Evolutionary conservation across 2,888 invertebrate genomes (phyloP).

Genomic region (Trissolcus japonicus): DNA sequence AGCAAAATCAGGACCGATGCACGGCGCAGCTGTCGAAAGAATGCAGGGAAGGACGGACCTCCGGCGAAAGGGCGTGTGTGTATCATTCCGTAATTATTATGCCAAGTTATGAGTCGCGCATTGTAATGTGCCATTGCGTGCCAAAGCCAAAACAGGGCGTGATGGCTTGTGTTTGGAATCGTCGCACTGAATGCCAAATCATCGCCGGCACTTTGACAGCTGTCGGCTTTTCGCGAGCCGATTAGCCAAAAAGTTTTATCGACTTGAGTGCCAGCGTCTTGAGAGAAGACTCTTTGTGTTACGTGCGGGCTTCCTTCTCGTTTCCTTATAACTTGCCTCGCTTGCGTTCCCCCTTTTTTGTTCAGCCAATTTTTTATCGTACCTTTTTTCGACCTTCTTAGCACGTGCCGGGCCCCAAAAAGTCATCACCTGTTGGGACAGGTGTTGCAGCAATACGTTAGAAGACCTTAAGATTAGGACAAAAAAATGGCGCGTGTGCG

Average conservation of each 20-base stretch:
- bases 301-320: constrained; percentile 6
- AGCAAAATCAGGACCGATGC: not conserved
- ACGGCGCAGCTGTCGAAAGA: constrained; percentile 12
- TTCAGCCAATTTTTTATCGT: not conserved
- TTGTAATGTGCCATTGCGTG: constrained; percentile 46
- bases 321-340: not conserved
- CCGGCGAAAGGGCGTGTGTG: constrained; percentile 56
- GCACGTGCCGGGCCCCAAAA: constrained; percentile 60
- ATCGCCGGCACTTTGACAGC: constrained; percentile 38
- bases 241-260: constrained; percentile 5
- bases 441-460: constrained; percentile 63
- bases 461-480: constrained; percentile 59
- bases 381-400: constrained; percentile 22
- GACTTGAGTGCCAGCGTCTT: constrained; percentile 38
- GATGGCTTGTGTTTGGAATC: constrained; percentile 21
- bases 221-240: constrained; percentile 23
- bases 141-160: constrained; percentile 36
- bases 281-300: constrained; percentile 40
- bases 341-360: not conserved
- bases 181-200: constrained; percentile 52
- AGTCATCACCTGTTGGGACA: constrained; percentile 70
- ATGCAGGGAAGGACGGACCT: constrained; percentile 34
- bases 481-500: constrained; percentile 10
- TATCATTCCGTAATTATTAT: constrained; percentile 48
- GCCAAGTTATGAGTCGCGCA: constrained; percentile 41